Conservation (phyloP, 37 sponge, comb jelly and placozoan species). For the Sycon ciliatum region DNA sequence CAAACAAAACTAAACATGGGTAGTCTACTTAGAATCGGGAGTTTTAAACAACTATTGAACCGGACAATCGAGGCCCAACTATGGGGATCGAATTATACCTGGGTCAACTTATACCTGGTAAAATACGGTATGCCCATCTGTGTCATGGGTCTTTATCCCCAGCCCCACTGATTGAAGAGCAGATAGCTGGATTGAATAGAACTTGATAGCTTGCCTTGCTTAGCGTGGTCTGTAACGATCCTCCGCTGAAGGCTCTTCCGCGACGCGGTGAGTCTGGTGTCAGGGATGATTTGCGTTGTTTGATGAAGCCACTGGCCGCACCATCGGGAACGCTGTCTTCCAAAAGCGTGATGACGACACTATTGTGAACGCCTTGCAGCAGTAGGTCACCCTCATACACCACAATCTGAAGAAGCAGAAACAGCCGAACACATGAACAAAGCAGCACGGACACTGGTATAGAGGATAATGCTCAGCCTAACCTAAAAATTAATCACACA, state of each 20-base stretch:
- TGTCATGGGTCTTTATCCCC: too few relatives aligned
- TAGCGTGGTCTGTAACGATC: background rate
- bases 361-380: constrained; percentile 23
- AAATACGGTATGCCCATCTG: too few relatives aligned
- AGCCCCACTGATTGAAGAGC: too few relatives aligned
- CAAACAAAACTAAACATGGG: too few relatives aligned
- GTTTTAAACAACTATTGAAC: too few relatives aligned
- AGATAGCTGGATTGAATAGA: too few relatives aligned
- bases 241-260: constrained; percentile 13
- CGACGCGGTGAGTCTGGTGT: background rate
- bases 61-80: too few relatives aligned
- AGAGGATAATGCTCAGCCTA: background rate
- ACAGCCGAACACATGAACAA: too few relatives aligned
- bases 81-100: too few relatives aligned
- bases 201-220: too few relatives aligned
- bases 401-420: constrained; percentile 16
- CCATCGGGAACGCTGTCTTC: background rate
- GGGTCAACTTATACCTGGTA: too few relatives aligned
- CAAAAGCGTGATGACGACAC: constrained; percentile 20
- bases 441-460: background rate
- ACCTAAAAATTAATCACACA: background rate
- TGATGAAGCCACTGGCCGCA: background rate
- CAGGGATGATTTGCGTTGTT: background rate
- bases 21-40: too few relatives aligned
- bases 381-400: constrained; percentile 19